Base-by-base conservation (phyloP, 2,113 vertebrate genomes). In the Trogon melanurus region DNA sequence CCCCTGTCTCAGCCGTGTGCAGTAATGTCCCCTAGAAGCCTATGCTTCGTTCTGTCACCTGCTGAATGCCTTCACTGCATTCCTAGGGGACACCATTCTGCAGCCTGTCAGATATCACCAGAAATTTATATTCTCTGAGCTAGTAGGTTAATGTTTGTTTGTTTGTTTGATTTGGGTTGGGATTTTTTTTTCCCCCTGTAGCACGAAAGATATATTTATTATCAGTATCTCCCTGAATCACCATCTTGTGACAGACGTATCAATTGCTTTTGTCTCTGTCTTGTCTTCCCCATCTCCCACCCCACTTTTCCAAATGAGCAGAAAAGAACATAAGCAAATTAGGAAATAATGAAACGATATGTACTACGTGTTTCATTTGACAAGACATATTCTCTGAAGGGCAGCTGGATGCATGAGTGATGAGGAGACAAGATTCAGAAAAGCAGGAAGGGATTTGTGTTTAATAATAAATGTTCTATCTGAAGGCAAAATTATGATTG, bases 401-500 rank as follows among this genome's bases (percentile, higher is more conserved):
- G 85, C 74, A 92, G 78, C 70, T 83, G 64, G 36, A 74, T 89
- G 41, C 38, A 34, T 72, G 83, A 96, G 29, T 85, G 74, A 95
- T 92, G 88, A 93, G 81, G 62, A 96, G 73, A 90, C 26, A 91
- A 94, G 58, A 71, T 80, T 93, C 76, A 89, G 61, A 91, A 89
- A 91, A 82, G 36, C 61, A 72, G 60, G 85, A 84, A 85, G 53
- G 53, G 88, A 94, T 94, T 92, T 91, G 57, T 80, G 53, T 92
- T 90, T 93, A 93, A 94, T 95, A 94, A 95, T 85, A 93, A 83
- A 85, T 88, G 64, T 81, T 93, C 61, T 47, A 60, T 85, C 74
- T 88, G 76, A 95, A 95, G 75, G 58, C 44, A 95, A 93, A 95
- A 92, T 89, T 88, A 89, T 69, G 51, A 90, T 47, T 75, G 36